Conservation (phyloP, 2,888 invertebrate genomes). For the Euspilapteryx auroguttella region DNA sequence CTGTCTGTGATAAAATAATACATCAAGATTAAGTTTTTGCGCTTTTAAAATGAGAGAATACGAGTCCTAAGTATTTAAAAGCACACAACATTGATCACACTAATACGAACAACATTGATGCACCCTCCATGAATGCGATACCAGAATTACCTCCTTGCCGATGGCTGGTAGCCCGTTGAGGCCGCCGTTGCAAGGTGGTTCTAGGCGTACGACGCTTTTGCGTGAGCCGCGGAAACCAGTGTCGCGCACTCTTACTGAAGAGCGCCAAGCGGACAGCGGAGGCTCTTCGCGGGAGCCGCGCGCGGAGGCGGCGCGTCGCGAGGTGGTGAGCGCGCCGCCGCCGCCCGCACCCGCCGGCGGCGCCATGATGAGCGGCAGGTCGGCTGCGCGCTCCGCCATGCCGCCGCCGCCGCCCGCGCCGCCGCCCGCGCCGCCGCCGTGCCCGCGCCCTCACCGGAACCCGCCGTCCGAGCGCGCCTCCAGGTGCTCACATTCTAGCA, state of each 20-base stretch:
- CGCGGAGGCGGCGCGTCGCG: constrained; percentile 38
- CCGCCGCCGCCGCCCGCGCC: constrained; percentile 58
- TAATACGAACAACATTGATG: background rate
- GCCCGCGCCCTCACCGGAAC: constrained; percentile 58
- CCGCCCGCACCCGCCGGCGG: constrained; percentile 22
- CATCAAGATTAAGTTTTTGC: too few relatives aligned
- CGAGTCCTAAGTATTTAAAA: too few relatives aligned
- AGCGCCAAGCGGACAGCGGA: constrained; percentile 60
- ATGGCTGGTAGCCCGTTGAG: constrained; percentile 58
- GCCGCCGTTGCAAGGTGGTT: constrained; percentile 68
- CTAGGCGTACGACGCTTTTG: constrained; percentile 64
- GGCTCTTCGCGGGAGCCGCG: constrained; percentile 43
- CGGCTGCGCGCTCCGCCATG: constrained; percentile 57
- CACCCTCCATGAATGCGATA: background rate
- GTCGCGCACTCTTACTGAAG: constrained; percentile 66
- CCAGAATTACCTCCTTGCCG: constrained; percentile 57
- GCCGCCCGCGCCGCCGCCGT: constrained; percentile 58
- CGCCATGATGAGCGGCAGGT: constrained; percentile 49
- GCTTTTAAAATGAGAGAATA: too few relatives aligned
- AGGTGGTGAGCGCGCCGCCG: constrained; percentile 39
- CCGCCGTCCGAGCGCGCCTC: constrained; percentile 46
- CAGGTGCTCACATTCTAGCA: constrained; percentile 52
- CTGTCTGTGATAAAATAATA: too few relatives aligned
- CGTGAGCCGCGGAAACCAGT: constrained; percentile 65
- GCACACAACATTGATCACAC: too few relatives aligned